These are phyloP conservation scores for Cossypha caffra DNA, from an alignment of 2,797 vertebrate species.

Conservation along the genomic window DNA sequence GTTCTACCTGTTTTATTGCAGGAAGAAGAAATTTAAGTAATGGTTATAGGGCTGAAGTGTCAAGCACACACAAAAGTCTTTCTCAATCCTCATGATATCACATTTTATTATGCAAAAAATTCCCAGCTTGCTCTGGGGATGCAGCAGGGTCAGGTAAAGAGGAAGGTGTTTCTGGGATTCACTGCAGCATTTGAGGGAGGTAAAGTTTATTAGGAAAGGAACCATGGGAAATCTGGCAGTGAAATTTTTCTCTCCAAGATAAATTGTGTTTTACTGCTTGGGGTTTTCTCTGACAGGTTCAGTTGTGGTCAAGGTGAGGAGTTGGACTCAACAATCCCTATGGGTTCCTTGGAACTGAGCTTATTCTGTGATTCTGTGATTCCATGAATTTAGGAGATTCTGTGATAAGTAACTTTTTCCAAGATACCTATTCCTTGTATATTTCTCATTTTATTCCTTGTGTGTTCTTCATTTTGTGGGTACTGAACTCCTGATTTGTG, in stretches of 20 bases:
- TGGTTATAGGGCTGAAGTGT: neutral
- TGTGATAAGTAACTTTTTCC: neutral
- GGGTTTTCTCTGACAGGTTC: neutral
- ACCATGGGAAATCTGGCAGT: neutral
- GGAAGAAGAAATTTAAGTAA: neutral
- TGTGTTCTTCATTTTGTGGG: neutral
- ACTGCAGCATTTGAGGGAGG: neutral
- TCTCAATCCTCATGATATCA: neutral
- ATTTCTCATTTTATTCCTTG: neutral
- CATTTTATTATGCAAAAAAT: neutral
- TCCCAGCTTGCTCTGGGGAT: neutral
- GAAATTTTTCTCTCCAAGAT: neutral
- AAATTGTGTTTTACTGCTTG: neutral
- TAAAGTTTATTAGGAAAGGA: neutral
- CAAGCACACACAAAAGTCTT: neutral
- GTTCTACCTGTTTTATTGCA: neutral
- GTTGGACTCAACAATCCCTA: accelerated
- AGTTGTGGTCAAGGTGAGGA: neutral
- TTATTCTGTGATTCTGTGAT: neutral
- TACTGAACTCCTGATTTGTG: neutral
- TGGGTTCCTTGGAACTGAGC: accelerated
- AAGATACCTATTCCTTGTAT: neutral
- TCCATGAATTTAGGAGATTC: neutral
- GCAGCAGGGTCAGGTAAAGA: neutral
- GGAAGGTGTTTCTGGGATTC: neutral